Evolutionary conservation across 2,797 vertebrate species (phyloP), one percentile per base, ranked within the genome.

Genomic region (Notolabrus celidotus): DNA sequence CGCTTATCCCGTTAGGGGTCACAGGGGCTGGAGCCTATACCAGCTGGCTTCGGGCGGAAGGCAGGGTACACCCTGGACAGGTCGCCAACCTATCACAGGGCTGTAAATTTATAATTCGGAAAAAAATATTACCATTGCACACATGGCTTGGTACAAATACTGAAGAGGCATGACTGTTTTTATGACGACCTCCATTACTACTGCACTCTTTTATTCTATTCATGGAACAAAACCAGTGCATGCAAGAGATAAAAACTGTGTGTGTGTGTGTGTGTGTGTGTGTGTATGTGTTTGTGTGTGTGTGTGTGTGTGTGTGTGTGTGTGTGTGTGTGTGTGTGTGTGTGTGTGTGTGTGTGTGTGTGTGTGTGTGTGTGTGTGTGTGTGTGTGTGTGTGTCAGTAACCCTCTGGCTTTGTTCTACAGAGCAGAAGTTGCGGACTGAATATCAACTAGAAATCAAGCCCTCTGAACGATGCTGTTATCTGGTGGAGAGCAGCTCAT

Each of bases 381-480:
- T 53, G 51, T 36, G 47, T 36, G 56, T 51, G 38, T 38, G 39
- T 38, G 38, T 17, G 41, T 73, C 68, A 61, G 65, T 64, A 73
- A 74, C 70, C 77, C 79, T 38, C 57, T 71, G 82, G 77, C 83
- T 78, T 88, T 81, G 80, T 82, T 87, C 60, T 67, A 58, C 54
- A 72, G 60, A 60, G 12, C 65, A 80, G 76, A 86, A 79, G 77
- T 74, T 83, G 73, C 62, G 50, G 62, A 81, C 82, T 82, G 83
- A 92, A 92, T 90, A 90, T 80, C 79, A 91, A 93, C 72, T 62
- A 86, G 83, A 82, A 82, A 85, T 87, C 74, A 86, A 89, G 80
- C 41, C 61, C 63, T 85, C 63, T 55, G 80, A 88, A 91, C 38
- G n/a, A 79, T 53, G 71, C 80, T 86, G 84, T 89, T 84, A 92